Conservation (phyloP, 1,140 invertebrate species). For the Brachionus rubens region DNA sequence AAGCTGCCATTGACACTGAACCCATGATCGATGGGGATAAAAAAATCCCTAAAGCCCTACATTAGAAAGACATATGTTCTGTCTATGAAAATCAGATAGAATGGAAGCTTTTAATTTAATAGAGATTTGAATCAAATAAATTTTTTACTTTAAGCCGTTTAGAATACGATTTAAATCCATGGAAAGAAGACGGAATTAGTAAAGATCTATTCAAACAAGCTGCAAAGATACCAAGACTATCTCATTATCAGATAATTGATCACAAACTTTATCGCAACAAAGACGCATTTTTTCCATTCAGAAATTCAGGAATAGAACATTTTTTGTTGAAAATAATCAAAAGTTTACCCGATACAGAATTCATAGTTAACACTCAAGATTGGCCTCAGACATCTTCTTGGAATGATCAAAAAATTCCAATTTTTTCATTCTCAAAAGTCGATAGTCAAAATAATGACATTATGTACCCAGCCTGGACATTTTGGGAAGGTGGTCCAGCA, state of each 20-base stretch:
- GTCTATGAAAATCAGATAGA: too few relatives aligned
- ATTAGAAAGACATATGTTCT: too few relatives aligned
- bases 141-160: not conserved
- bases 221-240: slow-evolving; percentile 1
- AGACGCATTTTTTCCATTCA: slow-evolving; percentile 48
- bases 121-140: not conserved
- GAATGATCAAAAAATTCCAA: slow-evolving; percentile 68
- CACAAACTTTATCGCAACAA: slow-evolving; percentile 19
- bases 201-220: not conserved
- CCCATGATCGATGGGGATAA: too few relatives aligned
- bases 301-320: slow-evolving; percentile 86
- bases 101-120: too few relatives aligned
- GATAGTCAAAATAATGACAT: slow-evolving; percentile 80
- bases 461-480: slow-evolving; percentile 93
- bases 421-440: slow-evolving; percentile 89
- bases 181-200: slow-evolving; percentile 19
- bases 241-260: slow-evolving; percentile 44
- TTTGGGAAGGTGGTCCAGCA: slow-evolving; percentile 94
- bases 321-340: slow-evolving; percentile 69
- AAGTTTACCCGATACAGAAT: slow-evolving; percentile 75
- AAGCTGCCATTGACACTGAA: too few relatives aligned
- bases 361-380: slow-evolving; percentile 83
- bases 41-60: too few relatives aligned
- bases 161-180: not conserved
- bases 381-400: slow-evolving; percentile 77